Evolutionary conservation across 2,888 invertebrate species (phyloP), one percentile per base, ranked within the genome.

Genomic region (Orthosia gracilis): DNA sequence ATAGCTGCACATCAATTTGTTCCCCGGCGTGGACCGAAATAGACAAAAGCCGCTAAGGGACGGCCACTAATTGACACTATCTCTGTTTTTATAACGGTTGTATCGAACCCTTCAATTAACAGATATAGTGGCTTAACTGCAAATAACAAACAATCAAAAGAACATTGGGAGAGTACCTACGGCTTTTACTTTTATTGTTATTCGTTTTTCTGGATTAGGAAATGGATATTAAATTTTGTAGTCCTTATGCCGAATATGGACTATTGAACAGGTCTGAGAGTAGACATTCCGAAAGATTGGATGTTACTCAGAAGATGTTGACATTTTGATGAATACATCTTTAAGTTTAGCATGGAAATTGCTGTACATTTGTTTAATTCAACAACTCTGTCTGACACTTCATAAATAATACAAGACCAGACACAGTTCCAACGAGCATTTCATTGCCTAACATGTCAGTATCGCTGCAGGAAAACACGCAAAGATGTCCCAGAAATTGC

Each of bases 51-150:
- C 85, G 82, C 80, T 88, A 87, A 89, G 85, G 82, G 80, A 69
- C 76, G 78, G 76, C 80, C 89, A 87, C 91, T 94, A 94, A 95
- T 94, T 94, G 94, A 94, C 92, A 93, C 93, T 93, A 94, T 94
- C 93, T 90, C 85, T 31, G 45, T 88, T 89, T 91, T 92, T 92
- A 93, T 90, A 90, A 84, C 92, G 88, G 89, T 93, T 92, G 91
- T 91, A 92, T 92, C 89, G 88, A 89, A 88, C 89, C 89, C 90
- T 90, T 91, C 92, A 94, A 94, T 95, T 94, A 94, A 94, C 91
- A 92, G 90, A 92, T 88, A 92, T 89, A 88, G 88, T 86, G 85
- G 87, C 78, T 87, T 84, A 85, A 87, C 88, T 85, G 87, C 87
- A 87, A 90, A 89, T 87, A 90, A 85, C 84, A 85, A 91, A 91